Conservation (phyloP, 2,888 invertebrate genomes). For the Euclidia mi region DNA sequence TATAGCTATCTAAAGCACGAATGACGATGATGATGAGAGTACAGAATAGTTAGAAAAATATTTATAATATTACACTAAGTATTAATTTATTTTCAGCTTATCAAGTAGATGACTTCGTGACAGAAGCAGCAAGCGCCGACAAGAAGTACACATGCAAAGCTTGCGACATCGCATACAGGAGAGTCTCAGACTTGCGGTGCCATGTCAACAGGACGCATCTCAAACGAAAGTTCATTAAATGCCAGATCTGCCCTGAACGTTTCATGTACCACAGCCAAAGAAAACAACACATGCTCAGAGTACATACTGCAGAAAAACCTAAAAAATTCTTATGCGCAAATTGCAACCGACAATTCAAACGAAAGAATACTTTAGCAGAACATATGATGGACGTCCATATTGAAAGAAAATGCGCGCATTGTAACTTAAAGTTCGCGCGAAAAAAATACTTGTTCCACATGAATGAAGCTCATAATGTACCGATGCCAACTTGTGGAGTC, state of each 20-base stretch:
- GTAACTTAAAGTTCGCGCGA: slow-evolving; percentile 42
- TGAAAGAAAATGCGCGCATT: slow-evolving; percentile 44
- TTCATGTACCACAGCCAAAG: slow-evolving; percentile 60
- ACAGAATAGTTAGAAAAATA: no score
- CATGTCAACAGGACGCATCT: slow-evolving; percentile 52
- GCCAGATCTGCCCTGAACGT: slow-evolving; percentile 47
- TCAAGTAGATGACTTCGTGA: slow-evolving; percentile 44
- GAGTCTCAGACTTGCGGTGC: slow-evolving; percentile 52
- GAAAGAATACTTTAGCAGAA: slow-evolving; percentile 56
- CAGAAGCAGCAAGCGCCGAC: slow-evolving; percentile 20
- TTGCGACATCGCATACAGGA: slow-evolving; percentile 50
- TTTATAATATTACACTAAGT: neutral
- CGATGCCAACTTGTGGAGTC: slow-evolving; percentile 61
- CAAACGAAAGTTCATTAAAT: slow-evolving; percentile 54
- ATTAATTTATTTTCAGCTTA: slow-evolving; percentile 1
- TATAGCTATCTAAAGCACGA: no score
- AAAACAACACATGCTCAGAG: slow-evolving; percentile 26
- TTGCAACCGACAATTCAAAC: slow-evolving; percentile 51
- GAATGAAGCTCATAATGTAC: slow-evolving; percentile 54
- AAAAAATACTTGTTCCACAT: slow-evolving; percentile 49
- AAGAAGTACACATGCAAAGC: slow-evolving; percentile 55
- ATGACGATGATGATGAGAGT: no score
- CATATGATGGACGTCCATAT: slow-evolving; percentile 54
- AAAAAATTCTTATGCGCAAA: slow-evolving; percentile 42
- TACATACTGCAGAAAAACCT: slow-evolving; percentile 16